phyloP scores from a whole-genome alignment of 1,140 invertebrate species.

The Cotesia vestalis region DNA sequence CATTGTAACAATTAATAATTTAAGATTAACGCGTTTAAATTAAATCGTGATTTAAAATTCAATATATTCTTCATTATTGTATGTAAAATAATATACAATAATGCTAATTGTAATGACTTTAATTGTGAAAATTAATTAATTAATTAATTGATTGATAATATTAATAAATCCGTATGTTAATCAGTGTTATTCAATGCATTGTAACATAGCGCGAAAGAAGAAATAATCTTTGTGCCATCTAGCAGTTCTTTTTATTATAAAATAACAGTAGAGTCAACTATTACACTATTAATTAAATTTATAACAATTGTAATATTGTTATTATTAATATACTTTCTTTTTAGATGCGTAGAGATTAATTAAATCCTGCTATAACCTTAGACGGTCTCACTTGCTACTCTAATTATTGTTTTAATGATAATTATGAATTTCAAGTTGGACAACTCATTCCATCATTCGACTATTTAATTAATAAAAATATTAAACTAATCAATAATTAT shows the following conservation, averaged over 20 bases:
- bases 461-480: constrained; percentile 11
- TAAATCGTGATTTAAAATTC: neutral
- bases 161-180: constrained; percentile 36
- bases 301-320: neutral
- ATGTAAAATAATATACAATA: neutral
- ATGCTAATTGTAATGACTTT: neutral
- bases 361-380: no score
- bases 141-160: constrained; percentile 20
- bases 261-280: neutral
- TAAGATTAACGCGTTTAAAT: neutral
- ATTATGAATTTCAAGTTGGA: no score
- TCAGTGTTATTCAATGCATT: constrained; percentile 44
- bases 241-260: constrained; percentile 26
- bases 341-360: no score
- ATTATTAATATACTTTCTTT: neutral
- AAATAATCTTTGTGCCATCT: constrained; percentile 25
- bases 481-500: constrained; percentile 10
- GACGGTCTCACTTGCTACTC: no score
- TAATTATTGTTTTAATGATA: no score
- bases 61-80: neutral
- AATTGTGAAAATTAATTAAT: constrained; percentile 3
- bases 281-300: neutral
- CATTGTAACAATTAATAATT: constrained; percentile 1
- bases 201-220: constrained; percentile 54
- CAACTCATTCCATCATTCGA: neutral